Evolutionary conservation across 1,140 invertebrate species (phyloP).

Genomic region (Capitella teleta): DNA sequence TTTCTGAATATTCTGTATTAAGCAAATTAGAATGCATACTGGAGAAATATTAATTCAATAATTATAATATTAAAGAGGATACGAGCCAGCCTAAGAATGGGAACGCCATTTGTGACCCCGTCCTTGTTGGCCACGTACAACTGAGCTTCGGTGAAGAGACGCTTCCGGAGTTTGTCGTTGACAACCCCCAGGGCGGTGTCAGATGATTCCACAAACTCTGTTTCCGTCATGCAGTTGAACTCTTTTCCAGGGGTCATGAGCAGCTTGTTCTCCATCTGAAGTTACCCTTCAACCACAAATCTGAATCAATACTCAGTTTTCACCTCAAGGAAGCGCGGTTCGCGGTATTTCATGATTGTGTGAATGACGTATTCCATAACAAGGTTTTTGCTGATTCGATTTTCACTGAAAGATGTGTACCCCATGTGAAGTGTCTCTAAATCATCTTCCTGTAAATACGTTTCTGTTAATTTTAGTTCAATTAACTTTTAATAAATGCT

Average conservation of each 20-base stretch:
- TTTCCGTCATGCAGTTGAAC: constrained; percentile 24
- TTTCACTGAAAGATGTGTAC: constrained; percentile 39
- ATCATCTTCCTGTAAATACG: constrained; percentile 33
- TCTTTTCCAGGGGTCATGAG: constrained; percentile 22
- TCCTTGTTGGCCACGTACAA: constrained; percentile 17
- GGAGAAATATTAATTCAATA: not conserved
- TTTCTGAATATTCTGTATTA: too few species aligned
- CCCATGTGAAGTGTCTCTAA: constrained; percentile 37
- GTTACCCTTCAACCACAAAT: constrained; percentile 2
- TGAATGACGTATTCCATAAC: constrained; percentile 33
- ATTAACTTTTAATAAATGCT: not conserved
- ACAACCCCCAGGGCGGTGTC: constrained; percentile 28
- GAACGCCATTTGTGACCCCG: constrained; percentile 20
- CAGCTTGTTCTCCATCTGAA: constrained; percentile 23
- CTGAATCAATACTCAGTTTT: constrained; percentile 13
- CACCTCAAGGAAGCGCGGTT: constrained; percentile 36
- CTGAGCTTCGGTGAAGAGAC: constrained; percentile 32
- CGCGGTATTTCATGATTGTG: constrained; percentile 31
- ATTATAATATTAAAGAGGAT: too few species aligned
- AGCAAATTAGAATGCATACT: too few species aligned
- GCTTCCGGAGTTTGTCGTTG: constrained; percentile 24
- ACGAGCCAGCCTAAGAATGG: constrained; percentile 31
- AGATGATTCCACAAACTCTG: constrained; percentile 31
- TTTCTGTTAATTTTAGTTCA: not conserved
- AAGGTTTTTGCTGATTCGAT: constrained; percentile 27